Evolutionary conservation across 2,888 invertebrate species (phyloP).

Genomic region (Andrena fulva): DNA sequence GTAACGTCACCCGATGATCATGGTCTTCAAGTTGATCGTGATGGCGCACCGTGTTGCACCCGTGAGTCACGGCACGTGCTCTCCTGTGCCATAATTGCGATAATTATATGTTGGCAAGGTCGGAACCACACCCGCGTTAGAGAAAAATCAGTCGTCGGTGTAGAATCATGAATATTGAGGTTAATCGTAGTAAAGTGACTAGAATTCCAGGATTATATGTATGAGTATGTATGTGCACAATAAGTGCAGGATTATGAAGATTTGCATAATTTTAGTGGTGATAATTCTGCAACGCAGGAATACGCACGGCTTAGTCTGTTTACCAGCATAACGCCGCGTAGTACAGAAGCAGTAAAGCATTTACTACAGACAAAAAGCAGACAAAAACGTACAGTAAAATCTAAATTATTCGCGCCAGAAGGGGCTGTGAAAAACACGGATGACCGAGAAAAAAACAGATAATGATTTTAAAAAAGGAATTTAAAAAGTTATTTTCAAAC

Average conservation of each 20-base stretch:
- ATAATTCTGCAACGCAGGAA: background rate
- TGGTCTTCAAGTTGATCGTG: conserved; percentile 37
- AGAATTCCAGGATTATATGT: conserved; percentile 28
- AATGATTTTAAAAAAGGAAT: no score
- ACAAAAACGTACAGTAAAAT: no score
- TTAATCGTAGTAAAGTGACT: conserved; percentile 50
- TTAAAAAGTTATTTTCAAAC: no score
- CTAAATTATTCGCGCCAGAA: no score
- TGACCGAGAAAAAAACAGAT: no score
- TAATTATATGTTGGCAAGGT: conserved; percentile 78
- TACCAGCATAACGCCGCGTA: background rate
- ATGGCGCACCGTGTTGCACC: conserved; percentile 4
- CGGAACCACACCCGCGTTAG: conserved; percentile 73
- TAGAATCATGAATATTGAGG: conserved; percentile 47
- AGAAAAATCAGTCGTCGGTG: conserved; percentile 40
- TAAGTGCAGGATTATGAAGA: background rate
- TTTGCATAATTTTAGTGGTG: background rate
- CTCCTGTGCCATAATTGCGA: conserved; percentile 67
- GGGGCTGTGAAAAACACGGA: no score
- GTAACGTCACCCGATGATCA: conserved; percentile 18
- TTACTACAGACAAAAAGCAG: no score
- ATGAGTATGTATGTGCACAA: background rate
- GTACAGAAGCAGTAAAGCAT: background rate
- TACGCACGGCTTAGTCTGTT: background rate
- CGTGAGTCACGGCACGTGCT: conserved; percentile 60